phyloP scores from a whole-genome alignment of 1,140 invertebrate species.

The Caenorhabditis elegans region WBcel235 BX284602.5:11807501-11808000 shows the following conservation, averaged over 20 bases:
- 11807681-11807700: slow-evolving; percentile 45
- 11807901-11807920: slow-evolving; percentile 68
- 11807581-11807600: too few species aligned
- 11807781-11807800: slow-evolving; percentile 83
- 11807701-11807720: slow-evolving; percentile 49
- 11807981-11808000: background rate
- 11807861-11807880: too few species aligned
- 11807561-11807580: too few species aligned
- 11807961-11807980: slow-evolving; percentile 68
- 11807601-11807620: too few species aligned
- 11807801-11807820: slow-evolving; percentile 92
- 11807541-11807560: too few species aligned
- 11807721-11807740: background rate
- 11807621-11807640: too few species aligned
- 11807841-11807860: slow-evolving; percentile 80
- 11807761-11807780: slow-evolving; percentile 87
- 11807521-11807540: too few species aligned
- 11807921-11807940: slow-evolving; percentile 69
- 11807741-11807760: slow-evolving; percentile 68
- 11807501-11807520: too few species aligned
- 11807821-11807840: slow-evolving; percentile 93
- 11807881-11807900: too few species aligned
- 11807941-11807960: slow-evolving; percentile 66
- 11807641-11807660: slow-evolving; percentile 45
- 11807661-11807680: slow-evolving; percentile 42